phyloP scores from a whole-genome alignment of 2,113 vertebrate genomes.

The Myocastor coypus region DNA sequence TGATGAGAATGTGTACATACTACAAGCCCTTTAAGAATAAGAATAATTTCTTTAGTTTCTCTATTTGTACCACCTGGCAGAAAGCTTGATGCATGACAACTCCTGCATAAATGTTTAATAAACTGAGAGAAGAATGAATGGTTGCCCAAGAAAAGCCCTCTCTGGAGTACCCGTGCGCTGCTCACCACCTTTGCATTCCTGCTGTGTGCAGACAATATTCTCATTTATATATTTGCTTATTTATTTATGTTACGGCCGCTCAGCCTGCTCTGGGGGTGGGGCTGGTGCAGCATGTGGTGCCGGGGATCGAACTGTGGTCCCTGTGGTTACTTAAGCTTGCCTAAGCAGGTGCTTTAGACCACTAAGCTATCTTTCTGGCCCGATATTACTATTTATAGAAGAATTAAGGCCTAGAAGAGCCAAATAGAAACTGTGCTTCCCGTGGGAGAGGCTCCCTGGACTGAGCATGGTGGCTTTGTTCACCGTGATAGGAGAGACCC shows the following conservation, averaged over 20 bases:
- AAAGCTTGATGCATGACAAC: neutral
- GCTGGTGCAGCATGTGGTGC: no score
- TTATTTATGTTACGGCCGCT: no score
- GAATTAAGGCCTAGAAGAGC: neutral
- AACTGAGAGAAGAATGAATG: neutral
- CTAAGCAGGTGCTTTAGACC: no score
- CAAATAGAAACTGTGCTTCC: neutral
- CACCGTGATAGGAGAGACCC: neutral
- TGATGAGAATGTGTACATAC: neutral
- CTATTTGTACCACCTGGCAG: neutral
- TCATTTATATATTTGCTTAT: no score
- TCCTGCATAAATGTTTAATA: neutral
- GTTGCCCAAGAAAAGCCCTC: neutral
- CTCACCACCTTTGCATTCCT: neutral
- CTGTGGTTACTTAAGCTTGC: no score
- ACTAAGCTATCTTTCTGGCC: no score
- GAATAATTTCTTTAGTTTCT: neutral
- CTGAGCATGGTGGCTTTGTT: neutral
- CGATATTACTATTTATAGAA: no score
- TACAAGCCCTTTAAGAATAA: neutral
- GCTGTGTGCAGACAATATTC: neutral
- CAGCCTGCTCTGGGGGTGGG: no score
- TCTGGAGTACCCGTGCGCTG: neutral
- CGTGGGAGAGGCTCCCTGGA: fast-evolving
- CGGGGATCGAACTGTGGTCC: no score